phyloP scores from a whole-genome alignment of 2,888 invertebrate genomes.

The Epirrhoe tristata region DNA sequence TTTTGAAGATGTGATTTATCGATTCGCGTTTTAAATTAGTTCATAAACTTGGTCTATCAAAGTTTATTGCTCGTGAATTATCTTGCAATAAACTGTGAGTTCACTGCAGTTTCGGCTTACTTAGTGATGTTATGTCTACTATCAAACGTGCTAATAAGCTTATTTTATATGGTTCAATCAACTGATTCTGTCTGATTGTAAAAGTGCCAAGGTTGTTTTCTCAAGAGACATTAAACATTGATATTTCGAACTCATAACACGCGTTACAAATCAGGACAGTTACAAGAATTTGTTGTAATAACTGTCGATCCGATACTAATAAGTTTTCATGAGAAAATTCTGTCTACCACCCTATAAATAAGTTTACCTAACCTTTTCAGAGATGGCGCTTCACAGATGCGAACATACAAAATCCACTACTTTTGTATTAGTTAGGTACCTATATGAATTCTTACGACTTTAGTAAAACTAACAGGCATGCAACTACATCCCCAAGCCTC shows the following conservation, averaged over 20 bases:
- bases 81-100: constrained; percentile 3
- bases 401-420: not conserved
- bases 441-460: no score
- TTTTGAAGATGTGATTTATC: not conserved
- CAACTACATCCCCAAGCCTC: no score
- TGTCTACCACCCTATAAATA: not conserved
- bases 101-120: not conserved
- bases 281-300: constrained; percentile 14
- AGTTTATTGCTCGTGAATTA: constrained; percentile 10
- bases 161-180: no score
- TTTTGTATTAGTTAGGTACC: not conserved
- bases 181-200: not conserved
- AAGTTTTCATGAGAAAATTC: constrained; percentile 9
- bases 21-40: constrained; percentile 14
- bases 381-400: constrained; percentile 16
- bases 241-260: constrained; percentile 3
- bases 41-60: constrained; percentile 11
- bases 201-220: constrained; percentile 24
- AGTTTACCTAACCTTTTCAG: constrained; percentile 9
- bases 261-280: not conserved
- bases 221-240: constrained; percentile 14
- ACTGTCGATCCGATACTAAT: constrained; percentile 8
- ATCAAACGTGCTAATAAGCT: not conserved
- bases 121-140: no score
- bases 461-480: not conserved